Evolutionary conservation across 2,113 vertebrate species (phyloP), one percentile per base, ranked within the genome.

Genomic region (Zeus faber): DNA sequence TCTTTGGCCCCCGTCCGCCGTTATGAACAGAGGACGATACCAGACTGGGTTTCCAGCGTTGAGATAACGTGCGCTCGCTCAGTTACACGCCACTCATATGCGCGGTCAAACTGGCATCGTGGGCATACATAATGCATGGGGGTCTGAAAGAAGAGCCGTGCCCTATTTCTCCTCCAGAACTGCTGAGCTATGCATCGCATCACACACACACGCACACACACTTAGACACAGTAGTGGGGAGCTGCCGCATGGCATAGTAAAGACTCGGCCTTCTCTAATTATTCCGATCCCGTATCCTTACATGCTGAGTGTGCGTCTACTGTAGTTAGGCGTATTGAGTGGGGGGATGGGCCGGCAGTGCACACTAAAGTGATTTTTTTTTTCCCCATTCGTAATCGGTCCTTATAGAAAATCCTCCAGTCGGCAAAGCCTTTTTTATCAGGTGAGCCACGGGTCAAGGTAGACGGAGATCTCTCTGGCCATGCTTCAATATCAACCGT

Each of bases 101-200:
- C 21, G 6, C 44, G 56, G 21, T 7, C 35, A 46, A 44, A 25
- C 50, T 58, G 53, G 67, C 56, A 58, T 76, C 48, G n/a, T 63
- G 17, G 7, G 17, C 59, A 79, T 83, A 16, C 70, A 86, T 83
- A 79, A 86, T 85, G 66, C 57, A 86, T 85, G 75, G 81, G 75
- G 53, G 49, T 49, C 70, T 68, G 72, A 68, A 65, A 58, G 56
- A 65, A 65, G 74, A 72, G 21, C 56, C 53, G 69, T 55, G 77
- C 78, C 77, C 74, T 62, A 57, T 78, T 85, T 83, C 82, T 81
- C 79, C 73, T 80, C 44, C 49, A 74, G 65, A 75, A 81, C 33
- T 85, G 85, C 83, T 85, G 82, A 87, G 70, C 63, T 25, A 20
- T 39, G 72, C 68, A 77, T 40, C 17, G 5, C 17, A n/a, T 29